Evolutionary conservation across 1,140 invertebrate species (phyloP).

Genomic region (Argopecten irradians): DNA sequence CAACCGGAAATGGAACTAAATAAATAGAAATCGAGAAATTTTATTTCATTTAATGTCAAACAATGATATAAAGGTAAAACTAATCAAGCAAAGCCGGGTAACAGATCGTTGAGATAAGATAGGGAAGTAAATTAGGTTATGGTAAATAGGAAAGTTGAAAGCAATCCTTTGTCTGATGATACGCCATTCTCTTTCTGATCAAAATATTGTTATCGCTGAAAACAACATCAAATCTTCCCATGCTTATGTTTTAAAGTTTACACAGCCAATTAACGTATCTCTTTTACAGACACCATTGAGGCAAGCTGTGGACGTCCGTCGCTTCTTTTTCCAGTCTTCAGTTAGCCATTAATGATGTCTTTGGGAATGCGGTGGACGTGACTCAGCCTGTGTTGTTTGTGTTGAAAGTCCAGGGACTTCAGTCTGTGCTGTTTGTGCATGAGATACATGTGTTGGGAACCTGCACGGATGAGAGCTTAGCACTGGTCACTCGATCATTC

Average conservation of each 20-base stretch:
- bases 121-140: too few species aligned
- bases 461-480: neutral
- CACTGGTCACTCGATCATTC: neutral
- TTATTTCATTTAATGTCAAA: slow-evolving; percentile 75
- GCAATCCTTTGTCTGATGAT: too few species aligned
- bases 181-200: too few species aligned
- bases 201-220: too few species aligned
- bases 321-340: slow-evolving; percentile 29
- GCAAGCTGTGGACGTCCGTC: slow-evolving; percentile 18
- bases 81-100: too few species aligned
- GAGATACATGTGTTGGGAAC: neutral
- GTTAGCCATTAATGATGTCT: slow-evolving; percentile 41
- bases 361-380: slow-evolving; percentile 43
- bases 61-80: slow-evolving; percentile 96
- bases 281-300: neutral
- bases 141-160: too few species aligned
- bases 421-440: neutral
- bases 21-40: neutral
- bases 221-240: too few species aligned
- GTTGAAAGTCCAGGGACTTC: slow-evolving; percentile 32
- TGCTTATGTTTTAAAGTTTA: too few species aligned
- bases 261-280: too few species aligned
- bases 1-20: neutral
- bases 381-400: too few species aligned
- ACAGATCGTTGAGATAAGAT: too few species aligned